Evolutionary conservation across 2,888 invertebrate species (phyloP), one percentile per base, ranked within the genome.

Genomic region (Phaonia tiefii): DNA sequence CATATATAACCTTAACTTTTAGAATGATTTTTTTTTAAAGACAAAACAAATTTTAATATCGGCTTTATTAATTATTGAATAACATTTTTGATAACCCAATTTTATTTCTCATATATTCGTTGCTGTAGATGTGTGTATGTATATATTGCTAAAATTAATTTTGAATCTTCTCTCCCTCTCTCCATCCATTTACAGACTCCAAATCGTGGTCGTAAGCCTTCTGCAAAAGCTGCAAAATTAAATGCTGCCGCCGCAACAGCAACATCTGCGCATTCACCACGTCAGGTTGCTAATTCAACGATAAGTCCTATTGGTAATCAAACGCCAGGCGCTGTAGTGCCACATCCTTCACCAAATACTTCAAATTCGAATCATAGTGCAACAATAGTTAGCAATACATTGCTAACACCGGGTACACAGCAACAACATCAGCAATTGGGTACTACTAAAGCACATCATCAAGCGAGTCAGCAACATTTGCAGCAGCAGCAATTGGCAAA

Each of bases 261-360:
- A 84, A 84, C 88, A 84, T 88, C 88, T 76, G 86, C 86, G 84
- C 89, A 90, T 84, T 89, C 89, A 75, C 83, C 79, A 66, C 80
- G 77, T 70, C 80, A 78, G 11, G 79, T 79, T 71, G 77, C 83
- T 17, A 86, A 86, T 79, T 84, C 86, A 65, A 85, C 87, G 39
- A 79, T 89, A 80, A 90, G 89, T 86, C 89, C 89, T 84, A 85
- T 78, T 58, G 74, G 77, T 77, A 77, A 86, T 84, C 85, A 88
- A 82, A 86, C 88, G 83, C 85, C 86, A 85, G 86, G 89, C 78
- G 86, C 87, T 85, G 85, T 87, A 83, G 85, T 88, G 87, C 88
- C 89, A 80, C 89, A 89, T 86, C 88, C 86, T 85, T 89, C 90
- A 84, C 90, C 90, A 86, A 89, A 89, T 87, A 87, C 67, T 76